Percentiles rank a stretch among this genome's conserved stretches.
Evolutionary conservation across 2,797 vertebrate species (phyloP).

Genomic region (Chaenodraco wilsoni): DNA sequence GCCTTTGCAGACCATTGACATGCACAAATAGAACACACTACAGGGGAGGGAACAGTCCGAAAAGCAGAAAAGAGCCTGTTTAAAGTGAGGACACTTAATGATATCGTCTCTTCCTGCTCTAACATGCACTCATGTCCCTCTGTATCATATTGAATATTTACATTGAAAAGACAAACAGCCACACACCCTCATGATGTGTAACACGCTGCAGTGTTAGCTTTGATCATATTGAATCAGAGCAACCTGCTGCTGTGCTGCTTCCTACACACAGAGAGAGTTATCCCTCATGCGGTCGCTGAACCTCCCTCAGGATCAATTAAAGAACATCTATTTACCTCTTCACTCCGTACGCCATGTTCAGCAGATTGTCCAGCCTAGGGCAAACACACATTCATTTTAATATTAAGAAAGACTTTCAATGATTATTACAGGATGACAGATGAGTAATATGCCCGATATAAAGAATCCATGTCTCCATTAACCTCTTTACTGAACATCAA

Average conservation of each 20-base stretch:
- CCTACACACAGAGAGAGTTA: slow-evolving; percentile 15
- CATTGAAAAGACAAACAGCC: slow-evolving; percentile 36
- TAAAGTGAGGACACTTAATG: background rate
- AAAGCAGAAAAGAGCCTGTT: too few relatives aligned
- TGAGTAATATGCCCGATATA: slow-evolving; percentile 46
- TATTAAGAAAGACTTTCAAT: background rate
- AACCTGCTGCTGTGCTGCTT: slow-evolving; percentile 43
- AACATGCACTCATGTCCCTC: background rate
- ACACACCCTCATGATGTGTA: slow-evolving; percentile 26
- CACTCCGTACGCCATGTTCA: slow-evolving; percentile 99
- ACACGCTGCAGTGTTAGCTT: slow-evolving; percentile 30
- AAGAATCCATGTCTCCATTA: slow-evolving; percentile 22
- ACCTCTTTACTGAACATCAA: slow-evolving; percentile 17
- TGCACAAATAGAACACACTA: too few relatives aligned
- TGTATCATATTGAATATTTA: slow-evolving; percentile 29
- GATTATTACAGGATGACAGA: slow-evolving; percentile 58
- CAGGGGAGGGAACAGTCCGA: too few relatives aligned
- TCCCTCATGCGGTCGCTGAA: slow-evolving; percentile 10
- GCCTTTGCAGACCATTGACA: too few relatives aligned
- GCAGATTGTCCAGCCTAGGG: slow-evolving; percentile 96
- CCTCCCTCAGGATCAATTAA: slow-evolving; percentile 40
- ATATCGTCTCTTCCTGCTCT: background rate
- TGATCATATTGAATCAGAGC: slow-evolving; percentile 32
- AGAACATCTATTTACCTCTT: slow-evolving; percentile 89
- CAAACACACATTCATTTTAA: slow-evolving; percentile 65